Conservation (phyloP, 2,797 vertebrate species). For the Limnodromus scolopaceus region DNA sequence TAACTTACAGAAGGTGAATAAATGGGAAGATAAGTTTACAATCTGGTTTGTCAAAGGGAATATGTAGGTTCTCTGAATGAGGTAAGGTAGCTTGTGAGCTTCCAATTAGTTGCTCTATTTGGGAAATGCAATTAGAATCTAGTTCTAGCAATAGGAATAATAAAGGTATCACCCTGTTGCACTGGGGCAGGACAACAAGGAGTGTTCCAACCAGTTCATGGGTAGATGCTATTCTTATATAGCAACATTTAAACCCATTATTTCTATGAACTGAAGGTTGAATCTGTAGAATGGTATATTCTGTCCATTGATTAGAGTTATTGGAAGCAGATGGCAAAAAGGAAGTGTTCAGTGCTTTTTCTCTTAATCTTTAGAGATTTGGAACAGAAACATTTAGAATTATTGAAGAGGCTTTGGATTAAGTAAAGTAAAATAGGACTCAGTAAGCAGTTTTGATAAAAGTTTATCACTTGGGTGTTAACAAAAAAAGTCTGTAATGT, state of each 20-base stretch:
- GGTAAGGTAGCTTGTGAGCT: neutral
- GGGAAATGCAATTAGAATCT: neutral
- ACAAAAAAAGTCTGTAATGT: neutral
- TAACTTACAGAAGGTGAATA: constrained; percentile 5
- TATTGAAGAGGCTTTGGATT: neutral
- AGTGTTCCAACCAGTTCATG: neutral
- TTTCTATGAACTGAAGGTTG: neutral
- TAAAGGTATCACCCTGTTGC: neutral
- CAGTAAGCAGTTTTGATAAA: neutral
- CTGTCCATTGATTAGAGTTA: neutral
- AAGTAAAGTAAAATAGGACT: neutral
- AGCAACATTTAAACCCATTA: neutral
- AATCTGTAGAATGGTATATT: neutral
- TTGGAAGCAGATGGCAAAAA: neutral
- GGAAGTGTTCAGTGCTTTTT: neutral
- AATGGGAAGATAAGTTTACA: neutral
- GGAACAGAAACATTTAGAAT: neutral
- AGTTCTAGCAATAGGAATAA: neutral
- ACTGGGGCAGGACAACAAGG: neutral
- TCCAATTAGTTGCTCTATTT: neutral
- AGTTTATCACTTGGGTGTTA: neutral
- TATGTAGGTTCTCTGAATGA: neutral
- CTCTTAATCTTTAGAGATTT: neutral
- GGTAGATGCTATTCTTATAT: neutral
- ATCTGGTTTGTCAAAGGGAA: neutral